Base-by-base conservation (phyloP, 2,113 vertebrate genomes). In the Ictalurus punctatus region DNA sequence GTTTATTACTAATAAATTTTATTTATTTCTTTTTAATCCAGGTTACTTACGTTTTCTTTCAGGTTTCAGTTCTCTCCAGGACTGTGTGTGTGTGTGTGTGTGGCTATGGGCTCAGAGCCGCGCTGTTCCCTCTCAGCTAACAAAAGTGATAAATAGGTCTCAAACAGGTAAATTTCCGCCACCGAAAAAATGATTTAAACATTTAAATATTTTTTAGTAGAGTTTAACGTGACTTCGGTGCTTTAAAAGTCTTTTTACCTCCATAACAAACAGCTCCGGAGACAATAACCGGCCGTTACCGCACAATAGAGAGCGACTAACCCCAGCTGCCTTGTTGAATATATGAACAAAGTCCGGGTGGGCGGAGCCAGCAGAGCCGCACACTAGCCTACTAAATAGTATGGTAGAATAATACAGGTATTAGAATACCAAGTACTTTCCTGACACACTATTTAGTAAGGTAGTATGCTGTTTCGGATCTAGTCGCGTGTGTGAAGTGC, bases 1-100 rank as follows among this genome's bases (percentile, higher is more conserved):
- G 54, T 56, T 56, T 56, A 6, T 48, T 48, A 48, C 6, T 48
- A 48, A 48, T 48, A 48, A 0, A 56, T 56, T 56, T 13, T 56
- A 56, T 56, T 48, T 48, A 7, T 56, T 56, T 56, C 14, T 56
- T 56, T 56, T 56, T 16, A 27, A 59, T 17, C 5, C 14, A n/a
- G 27, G 54, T 21, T 54, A 85, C 84, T 85, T 85, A 85, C 84
- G n/a, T 69, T 71, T 73, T 85, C 34, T 34, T 85, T 34, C 16
- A 52, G 13, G 40, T 85, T 19, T 52, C 40, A 34, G 63, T 85
- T 6, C 40, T 84, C 12, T 73, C 52, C 78, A 52, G 44, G 65
- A 19, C 13, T 0, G 0, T 82, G 27, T 54, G 12, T 34, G 13
- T 6, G 44, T 48, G 44, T 48, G 44, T 48, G 44, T 48, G 44